Percentiles rank a stretch among this genome's conserved stretches.
Conservation (phyloP, 2,113 vertebrate genomes). For the Gobiocypris rarus region DNA sequence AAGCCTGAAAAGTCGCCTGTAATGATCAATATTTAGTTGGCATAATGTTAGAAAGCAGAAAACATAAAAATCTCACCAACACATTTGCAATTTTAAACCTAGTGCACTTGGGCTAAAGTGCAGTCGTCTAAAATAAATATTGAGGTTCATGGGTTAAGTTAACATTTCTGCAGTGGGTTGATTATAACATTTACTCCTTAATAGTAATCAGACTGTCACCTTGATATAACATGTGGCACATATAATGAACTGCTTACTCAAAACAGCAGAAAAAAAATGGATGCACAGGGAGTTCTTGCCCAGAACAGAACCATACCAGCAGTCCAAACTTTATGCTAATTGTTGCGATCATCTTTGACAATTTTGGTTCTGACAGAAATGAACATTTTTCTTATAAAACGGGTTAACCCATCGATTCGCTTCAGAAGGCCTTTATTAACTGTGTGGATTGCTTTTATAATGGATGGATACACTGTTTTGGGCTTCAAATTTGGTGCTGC, state of each 20-base stretch:
- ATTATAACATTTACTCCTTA: background rate
- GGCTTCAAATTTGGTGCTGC: too few species aligned
- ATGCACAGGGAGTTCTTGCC: too few species aligned
- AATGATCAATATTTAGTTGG: slow-evolving; percentile 67
- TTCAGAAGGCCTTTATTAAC: too few species aligned
- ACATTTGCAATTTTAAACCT: background rate
- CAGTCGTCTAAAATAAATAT: background rate
- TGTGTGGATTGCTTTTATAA: too few species aligned
- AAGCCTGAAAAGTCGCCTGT: slow-evolving; percentile 65
- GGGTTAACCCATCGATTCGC: too few species aligned
- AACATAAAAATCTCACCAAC: background rate
- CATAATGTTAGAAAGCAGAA: slow-evolving; percentile 59
- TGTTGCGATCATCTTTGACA: too few species aligned
- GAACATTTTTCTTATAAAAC: too few species aligned
- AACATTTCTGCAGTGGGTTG: background rate
- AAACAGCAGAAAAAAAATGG: background rate
- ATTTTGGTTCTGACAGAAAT: too few species aligned
- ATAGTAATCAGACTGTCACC: background rate
- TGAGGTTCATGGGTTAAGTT: background rate
- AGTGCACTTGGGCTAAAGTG: background rate
- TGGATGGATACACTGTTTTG: too few species aligned
- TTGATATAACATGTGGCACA: background rate
- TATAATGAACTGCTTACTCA: background rate
- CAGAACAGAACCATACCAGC: too few species aligned
- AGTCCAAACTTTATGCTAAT: too few species aligned